A percentile compares a stretch with the other conserved stretches of the same genome.
Evolutionary conservation across 2,888 invertebrate genomes (phyloP).

Genomic region (Vesta saturnalis): DNA sequence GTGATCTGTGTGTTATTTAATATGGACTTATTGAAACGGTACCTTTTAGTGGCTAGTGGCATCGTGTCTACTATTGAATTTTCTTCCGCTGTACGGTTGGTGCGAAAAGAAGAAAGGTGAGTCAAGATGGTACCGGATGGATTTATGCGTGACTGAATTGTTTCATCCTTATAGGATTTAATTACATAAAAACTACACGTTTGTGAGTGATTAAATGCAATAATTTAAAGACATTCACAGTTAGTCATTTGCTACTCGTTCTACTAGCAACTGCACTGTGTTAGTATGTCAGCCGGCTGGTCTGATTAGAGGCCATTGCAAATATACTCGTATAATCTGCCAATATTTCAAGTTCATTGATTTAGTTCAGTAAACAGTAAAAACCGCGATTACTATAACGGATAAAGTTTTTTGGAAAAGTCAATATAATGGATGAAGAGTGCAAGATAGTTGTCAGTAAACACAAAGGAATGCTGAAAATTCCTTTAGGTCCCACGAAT

Average conservation of each 20-base stretch:
- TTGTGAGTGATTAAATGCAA: background rate
- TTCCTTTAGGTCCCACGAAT: too few species aligned
- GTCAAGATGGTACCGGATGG: conserved; percentile 30
- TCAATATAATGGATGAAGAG: too few species aligned
- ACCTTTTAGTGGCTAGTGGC: conserved; percentile 43
- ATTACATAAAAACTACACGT: too few species aligned
- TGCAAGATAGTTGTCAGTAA: too few species aligned
- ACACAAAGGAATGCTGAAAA: too few species aligned
- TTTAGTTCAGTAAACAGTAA: too few species aligned
- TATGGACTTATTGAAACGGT: conserved; percentile 48
- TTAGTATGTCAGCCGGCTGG: conserved; percentile 31
- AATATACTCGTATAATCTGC: background rate
- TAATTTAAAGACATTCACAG: conserved; percentile 8
- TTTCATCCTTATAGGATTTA: too few species aligned
- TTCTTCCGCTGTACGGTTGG: conserved; percentile 46
- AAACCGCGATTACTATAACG: too few species aligned
- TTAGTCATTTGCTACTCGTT: background rate
- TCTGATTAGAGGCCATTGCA: conserved; percentile 16
- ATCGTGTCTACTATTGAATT: conserved; percentile 41
- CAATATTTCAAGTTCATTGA: too few species aligned
- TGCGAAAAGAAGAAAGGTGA: conserved; percentile 51
- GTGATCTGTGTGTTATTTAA: conserved; percentile 42
- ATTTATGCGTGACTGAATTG: conserved; percentile 14
- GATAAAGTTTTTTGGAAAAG: too few species aligned
- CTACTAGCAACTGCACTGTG: conserved; percentile 25